A percentile compares a stretch with the other conserved stretches of the same genome.
These are phyloP conservation scores for Pristionchus maxplancki DNA, from an alignment of 2,888 invertebrate species.

Conservation along the genomic window DNA sequence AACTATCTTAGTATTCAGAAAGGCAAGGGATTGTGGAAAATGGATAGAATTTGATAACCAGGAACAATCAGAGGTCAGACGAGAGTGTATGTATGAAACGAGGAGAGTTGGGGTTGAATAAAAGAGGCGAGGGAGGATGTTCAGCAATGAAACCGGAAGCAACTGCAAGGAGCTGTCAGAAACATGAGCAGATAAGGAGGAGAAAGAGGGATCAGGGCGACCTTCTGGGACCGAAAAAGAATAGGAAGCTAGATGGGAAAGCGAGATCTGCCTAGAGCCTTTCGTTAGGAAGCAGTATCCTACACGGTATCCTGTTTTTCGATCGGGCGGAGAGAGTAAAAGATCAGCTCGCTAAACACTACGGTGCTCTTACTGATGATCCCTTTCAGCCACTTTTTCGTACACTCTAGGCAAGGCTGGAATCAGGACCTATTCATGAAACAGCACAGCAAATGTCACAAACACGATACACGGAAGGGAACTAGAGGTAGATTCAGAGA, in stretches of 20 bases:
- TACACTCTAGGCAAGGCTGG: background rate
- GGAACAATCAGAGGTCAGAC: background rate
- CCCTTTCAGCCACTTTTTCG: too few relatives aligned
- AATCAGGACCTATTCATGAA: background rate
- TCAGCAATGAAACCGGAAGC: background rate
- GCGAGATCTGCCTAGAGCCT: too few relatives aligned
- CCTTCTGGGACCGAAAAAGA: background rate
- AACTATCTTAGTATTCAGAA: background rate
- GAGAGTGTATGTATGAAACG: background rate
- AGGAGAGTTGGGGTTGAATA: background rate
- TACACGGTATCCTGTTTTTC: too few relatives aligned
- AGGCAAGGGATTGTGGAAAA: background rate
- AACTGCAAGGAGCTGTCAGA: background rate
- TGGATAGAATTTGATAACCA: background rate
- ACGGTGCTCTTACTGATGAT: too few relatives aligned
- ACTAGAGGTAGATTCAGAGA: background rate
- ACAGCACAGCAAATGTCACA: background rate
- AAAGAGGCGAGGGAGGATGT: background rate
- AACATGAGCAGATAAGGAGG: conserved; percentile 12
- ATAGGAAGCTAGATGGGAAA: background rate
- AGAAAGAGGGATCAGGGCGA: background rate
- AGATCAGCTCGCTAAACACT: too few relatives aligned
- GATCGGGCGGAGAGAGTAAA: too few relatives aligned
- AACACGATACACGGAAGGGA: background rate
- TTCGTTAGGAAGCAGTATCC: too few relatives aligned